These are phyloP conservation scores for Ericerus pela DNA, from an alignment of 1,140 invertebrate genomes.

Conservation along the genomic window DNA sequence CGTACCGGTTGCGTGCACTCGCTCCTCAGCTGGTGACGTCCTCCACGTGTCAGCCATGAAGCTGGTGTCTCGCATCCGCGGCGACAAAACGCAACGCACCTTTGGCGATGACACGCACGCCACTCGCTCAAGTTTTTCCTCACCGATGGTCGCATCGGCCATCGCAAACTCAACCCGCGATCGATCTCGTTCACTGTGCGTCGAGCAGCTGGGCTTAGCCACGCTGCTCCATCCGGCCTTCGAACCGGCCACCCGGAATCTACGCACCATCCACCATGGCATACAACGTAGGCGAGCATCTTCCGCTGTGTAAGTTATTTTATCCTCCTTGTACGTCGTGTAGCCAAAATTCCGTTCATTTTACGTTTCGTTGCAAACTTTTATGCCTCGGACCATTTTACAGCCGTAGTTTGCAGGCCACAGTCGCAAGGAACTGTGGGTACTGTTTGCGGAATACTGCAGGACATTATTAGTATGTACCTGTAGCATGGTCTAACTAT, in stretches of 20 bases:
- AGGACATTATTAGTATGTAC: too few relatives aligned
- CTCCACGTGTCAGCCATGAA: slow-evolving; percentile 13
- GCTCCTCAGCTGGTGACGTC: too few relatives aligned
- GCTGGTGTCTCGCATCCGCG: slow-evolving; percentile 15
- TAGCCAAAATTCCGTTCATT: too few relatives aligned
- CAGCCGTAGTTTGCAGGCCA: too few relatives aligned
- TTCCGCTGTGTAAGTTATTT: slow-evolving; percentile 22
- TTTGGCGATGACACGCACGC: slow-evolving; percentile 16
- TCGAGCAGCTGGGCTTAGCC: slow-evolving; percentile 21
- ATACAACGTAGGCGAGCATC: slow-evolving; percentile 21
- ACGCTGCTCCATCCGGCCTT: slow-evolving; percentile 20
- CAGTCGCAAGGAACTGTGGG: too few relatives aligned
- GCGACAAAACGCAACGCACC: slow-evolving; percentile 2
- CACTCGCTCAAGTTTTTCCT: slow-evolving; percentile 5
- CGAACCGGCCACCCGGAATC: slow-evolving; percentile 21
- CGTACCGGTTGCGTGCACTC: too few relatives aligned
- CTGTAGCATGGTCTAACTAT: too few relatives aligned
- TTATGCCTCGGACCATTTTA: too few relatives aligned
- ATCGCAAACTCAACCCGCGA: slow-evolving; percentile 17
- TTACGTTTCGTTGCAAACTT: too few relatives aligned
- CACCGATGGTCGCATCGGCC: slow-evolving; percentile 10
- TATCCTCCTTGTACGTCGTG: neutral
- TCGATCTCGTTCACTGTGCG: slow-evolving; percentile 24
- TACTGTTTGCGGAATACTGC: too few relatives aligned
- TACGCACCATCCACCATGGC: slow-evolving; percentile 19